phyloP scores from a whole-genome alignment of 2,113 vertebrate genomes.

The Amazona vittata region DNA sequence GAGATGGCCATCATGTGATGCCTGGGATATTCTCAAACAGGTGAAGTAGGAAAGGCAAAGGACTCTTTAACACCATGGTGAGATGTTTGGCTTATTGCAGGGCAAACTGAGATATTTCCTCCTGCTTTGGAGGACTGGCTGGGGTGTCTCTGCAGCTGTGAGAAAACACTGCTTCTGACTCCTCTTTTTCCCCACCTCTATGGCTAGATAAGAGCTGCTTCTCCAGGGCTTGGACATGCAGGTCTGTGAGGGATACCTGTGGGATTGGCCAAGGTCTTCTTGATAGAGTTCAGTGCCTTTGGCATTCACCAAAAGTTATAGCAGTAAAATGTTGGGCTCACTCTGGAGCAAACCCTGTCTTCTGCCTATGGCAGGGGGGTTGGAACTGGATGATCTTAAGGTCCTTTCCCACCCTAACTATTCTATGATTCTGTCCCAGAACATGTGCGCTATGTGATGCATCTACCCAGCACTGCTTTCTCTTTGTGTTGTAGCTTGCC shows the following conservation, averaged over 20 bases:
- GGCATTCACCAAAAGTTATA: rapidly evolving
- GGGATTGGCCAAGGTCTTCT: background rate
- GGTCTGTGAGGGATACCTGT: background rate
- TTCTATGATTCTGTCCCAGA: background rate
- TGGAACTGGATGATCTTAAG: too few relatives aligned
- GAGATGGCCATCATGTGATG: background rate
- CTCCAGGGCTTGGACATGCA: background rate
- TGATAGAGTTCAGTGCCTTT: background rate
- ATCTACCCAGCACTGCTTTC: background rate
- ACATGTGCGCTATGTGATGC: rapidly evolving
- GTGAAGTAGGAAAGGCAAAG: background rate
- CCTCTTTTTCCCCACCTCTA: background rate
- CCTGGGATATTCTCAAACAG: background rate
- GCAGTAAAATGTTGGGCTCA: background rate
- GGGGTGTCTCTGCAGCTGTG: background rate
- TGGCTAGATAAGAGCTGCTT: background rate
- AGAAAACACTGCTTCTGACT: background rate
- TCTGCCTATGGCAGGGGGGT: background rate
- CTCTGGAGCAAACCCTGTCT: background rate
- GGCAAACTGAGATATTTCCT: background rate
- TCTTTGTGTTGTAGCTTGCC: background rate
- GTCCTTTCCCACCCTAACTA: too few relatives aligned
- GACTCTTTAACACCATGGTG: background rate
- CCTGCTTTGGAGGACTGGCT: background rate
- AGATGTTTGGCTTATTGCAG: background rate